Conservation (phyloP, 2,888 invertebrate species). For the Orgyia antiqua region DNA sequence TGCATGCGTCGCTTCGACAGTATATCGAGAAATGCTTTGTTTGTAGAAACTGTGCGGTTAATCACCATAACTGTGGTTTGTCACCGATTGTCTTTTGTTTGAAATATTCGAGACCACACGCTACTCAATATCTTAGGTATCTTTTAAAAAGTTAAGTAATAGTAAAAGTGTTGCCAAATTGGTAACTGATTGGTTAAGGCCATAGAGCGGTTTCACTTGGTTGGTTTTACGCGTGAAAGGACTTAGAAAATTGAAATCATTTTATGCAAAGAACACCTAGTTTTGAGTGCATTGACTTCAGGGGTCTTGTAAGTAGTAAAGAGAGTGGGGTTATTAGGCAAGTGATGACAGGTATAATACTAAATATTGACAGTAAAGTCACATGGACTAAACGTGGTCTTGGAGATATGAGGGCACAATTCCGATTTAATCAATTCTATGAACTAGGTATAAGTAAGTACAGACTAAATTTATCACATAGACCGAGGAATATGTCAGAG, state of each 20-base stretch:
- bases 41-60: slow-evolving; percentile 7
- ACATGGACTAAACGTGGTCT: no score
- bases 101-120: slow-evolving; percentile 10
- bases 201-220: slow-evolving; percentile 18
- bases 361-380: no score
- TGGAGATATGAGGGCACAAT: no score
- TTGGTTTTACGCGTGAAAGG: slow-evolving; percentile 19
- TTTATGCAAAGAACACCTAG: slow-evolving; percentile 13
- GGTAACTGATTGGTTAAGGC: slow-evolving; percentile 16
- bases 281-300: background rate
- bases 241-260: slow-evolving; percentile 16
- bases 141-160: slow-evolving; percentile 5
- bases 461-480: no score
- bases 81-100: slow-evolving; percentile 10
- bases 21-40: slow-evolving; percentile 5
- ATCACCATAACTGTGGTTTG: slow-evolving; percentile 11
- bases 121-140: slow-evolving; percentile 2
- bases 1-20: slow-evolving; percentile 2
- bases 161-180: slow-evolving; percentile 18
- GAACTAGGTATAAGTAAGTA: no score
- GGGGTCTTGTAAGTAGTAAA: no score
- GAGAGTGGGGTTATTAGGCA: no score
- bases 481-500: no score
- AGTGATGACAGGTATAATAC: no score
- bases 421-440: no score